phyloP scores from a whole-genome alignment of 2,797 vertebrate genomes.

The Coranthus polyacanthus region DNA sequence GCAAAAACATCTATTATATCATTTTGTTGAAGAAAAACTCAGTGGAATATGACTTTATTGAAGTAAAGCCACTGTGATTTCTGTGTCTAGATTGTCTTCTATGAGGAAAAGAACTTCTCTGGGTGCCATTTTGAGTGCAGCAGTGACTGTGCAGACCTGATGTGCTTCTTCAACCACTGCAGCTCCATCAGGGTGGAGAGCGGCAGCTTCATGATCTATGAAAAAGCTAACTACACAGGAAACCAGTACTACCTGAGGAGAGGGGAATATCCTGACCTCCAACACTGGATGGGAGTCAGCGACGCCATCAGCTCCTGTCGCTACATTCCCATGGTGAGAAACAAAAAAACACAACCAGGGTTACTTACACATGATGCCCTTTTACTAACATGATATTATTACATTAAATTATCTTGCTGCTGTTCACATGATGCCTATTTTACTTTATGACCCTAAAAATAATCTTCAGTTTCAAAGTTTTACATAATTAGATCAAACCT shows the following conservation, averaged over 20 bases:
- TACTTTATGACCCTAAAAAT: too few relatives aligned
- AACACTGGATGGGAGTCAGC: slow-evolving; percentile 64
- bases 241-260: slow-evolving; percentile 78
- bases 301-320: slow-evolving; percentile 68
- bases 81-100: slow-evolving; percentile 79
- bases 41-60: not conserved
- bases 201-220: slow-evolving; percentile 81
- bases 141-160: slow-evolving; percentile 69
- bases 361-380: too few relatives aligned
- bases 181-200: slow-evolving; percentile 78
- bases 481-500: too few relatives aligned
- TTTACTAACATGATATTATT: too few relatives aligned
- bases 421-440: too few relatives aligned
- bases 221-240: slow-evolving; percentile 74
- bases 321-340: slow-evolving; percentile 63
- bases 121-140: slow-evolving; percentile 69
- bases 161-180: slow-evolving; percentile 62
- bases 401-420: too few relatives aligned
- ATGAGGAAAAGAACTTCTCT: slow-evolving; percentile 79
- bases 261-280: slow-evolving; percentile 77
- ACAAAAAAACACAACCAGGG: too few relatives aligned
- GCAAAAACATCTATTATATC: accelerated
- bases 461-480: too few relatives aligned
- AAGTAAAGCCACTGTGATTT: not conserved
- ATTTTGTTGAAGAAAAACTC: not conserved